phyloP scores from a whole-genome alignment of 2,113 vertebrate genomes.

The Morone saxatilis region DNA sequence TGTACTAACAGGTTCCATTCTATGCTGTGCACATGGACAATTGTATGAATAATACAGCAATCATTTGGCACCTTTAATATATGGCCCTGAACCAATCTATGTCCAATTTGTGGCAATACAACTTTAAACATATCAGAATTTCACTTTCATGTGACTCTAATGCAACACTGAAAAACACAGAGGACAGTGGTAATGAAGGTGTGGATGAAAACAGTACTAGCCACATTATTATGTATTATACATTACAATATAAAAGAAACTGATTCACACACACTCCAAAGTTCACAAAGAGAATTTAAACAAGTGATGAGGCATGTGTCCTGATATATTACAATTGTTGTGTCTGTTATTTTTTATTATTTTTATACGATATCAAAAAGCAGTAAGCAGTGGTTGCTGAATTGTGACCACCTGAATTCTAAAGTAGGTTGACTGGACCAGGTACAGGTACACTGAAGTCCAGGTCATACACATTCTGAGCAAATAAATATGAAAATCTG shows the following conservation, averaged over 20 bases:
- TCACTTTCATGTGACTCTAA: not conserved
- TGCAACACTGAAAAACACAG: not conserved
- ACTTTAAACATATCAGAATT: not conserved
- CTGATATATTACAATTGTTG: not conserved
- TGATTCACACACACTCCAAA: not conserved
- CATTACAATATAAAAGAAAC: not conserved
- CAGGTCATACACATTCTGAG: not conserved
- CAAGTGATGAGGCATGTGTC: not conserved
- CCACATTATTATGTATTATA: not conserved
- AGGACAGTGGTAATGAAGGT: not conserved
- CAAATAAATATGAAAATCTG: not conserved
- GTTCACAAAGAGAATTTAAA: not conserved
- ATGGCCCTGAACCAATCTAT: not conserved
- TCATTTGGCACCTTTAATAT: not conserved
- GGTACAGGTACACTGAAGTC: not conserved
- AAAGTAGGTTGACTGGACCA: not conserved
- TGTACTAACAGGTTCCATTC: not conserved
- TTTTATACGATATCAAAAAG: not conserved
- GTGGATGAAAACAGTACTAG: not conserved
- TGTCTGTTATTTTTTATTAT: no score
- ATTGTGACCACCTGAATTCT: not conserved
- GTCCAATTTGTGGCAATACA: not conserved
- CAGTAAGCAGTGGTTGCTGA: not conserved
- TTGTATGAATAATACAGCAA: not conserved
- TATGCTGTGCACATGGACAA: not conserved